These are phyloP conservation scores for Pegoplata infirma DNA, from an alignment of 2,888 invertebrate genomes.

Conservation along the genomic window DNA sequence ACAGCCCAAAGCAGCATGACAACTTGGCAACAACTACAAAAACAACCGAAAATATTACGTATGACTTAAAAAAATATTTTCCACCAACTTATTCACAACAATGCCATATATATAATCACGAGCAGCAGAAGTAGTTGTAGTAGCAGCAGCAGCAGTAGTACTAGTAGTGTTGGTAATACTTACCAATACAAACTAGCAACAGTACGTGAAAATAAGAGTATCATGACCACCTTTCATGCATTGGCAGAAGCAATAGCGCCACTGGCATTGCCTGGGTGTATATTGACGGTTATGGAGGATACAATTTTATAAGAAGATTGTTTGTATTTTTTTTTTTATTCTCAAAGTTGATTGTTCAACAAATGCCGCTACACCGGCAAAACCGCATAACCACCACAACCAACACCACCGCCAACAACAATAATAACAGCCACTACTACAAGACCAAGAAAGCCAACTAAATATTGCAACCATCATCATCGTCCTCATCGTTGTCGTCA, in stretches of 20 bases:
- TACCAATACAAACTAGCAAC: not conserved
- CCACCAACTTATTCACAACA: not conserved
- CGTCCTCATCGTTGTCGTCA: constrained; percentile 2
- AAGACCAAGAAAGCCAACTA: not conserved
- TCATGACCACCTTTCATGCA: not conserved
- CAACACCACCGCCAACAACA: not conserved
- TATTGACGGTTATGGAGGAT: not conserved
- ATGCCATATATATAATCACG: constrained; percentile 30
- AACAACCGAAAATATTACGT: constrained; percentile 24
- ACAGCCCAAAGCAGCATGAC: constrained; percentile 28
- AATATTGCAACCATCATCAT: constrained; percentile 3
- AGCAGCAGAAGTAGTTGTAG: not conserved
- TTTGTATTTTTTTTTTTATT: no score
- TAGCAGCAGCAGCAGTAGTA: not conserved
- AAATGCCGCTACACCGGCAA: constrained; percentile 17
- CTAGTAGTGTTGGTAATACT: no score
- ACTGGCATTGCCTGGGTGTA: not conserved
- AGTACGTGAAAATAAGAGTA: not conserved
- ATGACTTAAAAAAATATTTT: constrained; percentile 10
- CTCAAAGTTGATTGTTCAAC: not conserved
- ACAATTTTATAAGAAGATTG: not conserved
- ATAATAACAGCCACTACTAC: not conserved
- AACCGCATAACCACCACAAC: not conserved
- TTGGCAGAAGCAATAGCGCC: not conserved
- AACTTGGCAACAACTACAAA: constrained; percentile 18